Evolutionary conservation across 2,888 invertebrate genomes (phyloP), one percentile per base, ranked within the genome.

Genomic region (Stenodera caucasica): DNA sequence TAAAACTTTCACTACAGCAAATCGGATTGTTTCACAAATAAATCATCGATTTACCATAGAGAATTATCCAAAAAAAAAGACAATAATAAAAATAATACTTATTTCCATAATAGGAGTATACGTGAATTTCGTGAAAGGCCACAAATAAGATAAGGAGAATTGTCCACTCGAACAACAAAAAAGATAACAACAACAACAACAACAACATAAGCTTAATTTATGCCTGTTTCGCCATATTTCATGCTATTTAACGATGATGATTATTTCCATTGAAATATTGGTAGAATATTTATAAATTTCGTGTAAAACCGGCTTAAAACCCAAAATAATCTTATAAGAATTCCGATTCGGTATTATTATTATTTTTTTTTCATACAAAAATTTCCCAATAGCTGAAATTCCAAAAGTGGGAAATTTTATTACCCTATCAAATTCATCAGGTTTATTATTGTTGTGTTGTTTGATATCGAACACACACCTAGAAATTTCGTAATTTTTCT

Each of bases 161-260:
- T n/a, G n/a, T n/a, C n/a, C 26, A 3, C 7, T 26, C 7, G 7
- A 26, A 26, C 26, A 26, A 26, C 26, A 26, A 26, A 26, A 6
- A 8, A 7, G 9, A 15, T 1, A 8, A 37, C 37, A 49, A n/a
- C 23, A 21, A 49, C 26, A 49, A 15, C 21, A 14, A 49, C 51
- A 32, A 26, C 29, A 9, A 11, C 49, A 45, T 18, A 21, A 23
- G 12, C 11, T 49, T 51, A 51, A 51, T 51, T 51, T 51, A 51
- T 51, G 1, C 51, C 6, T n/a, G 4, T 51, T 51, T 51, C 30
- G 26, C 11, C 51, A 51, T 18, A 51, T 4, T 51, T 51, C 11
- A 30, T 15, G 8, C 15, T 18, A 32, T 37, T 37, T 37, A 21
- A 21, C 5, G 21, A 45, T 12, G 11, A 21, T n/a, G n/a, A n/a